phyloP scores from a whole-genome alignment of 2,797 vertebrate genomes.

The Acanthurus tractus region DNA sequence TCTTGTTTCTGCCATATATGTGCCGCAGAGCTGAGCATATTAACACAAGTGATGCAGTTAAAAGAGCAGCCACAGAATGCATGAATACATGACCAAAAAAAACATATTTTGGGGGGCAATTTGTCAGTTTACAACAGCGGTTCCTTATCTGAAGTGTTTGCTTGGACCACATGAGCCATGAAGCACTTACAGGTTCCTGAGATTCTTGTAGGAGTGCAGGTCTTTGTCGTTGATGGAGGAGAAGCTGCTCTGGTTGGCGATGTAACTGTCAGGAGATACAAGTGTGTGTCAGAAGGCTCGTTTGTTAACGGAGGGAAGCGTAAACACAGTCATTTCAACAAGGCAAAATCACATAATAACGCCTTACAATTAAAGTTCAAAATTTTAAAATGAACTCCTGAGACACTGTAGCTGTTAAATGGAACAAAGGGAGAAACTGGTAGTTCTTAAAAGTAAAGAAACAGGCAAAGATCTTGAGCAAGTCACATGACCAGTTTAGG shows the following conservation, averaged over 20 bases:
- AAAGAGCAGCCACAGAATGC: neutral
- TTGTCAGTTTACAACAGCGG: neutral
- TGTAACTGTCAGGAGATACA: constrained; percentile 89
- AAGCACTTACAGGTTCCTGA: constrained; percentile 95
- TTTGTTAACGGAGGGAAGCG: constrained; percentile 51
- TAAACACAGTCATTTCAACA: constrained; percentile 42
- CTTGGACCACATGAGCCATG: neutral
- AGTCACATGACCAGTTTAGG: constrained; percentile 41
- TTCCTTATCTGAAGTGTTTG: neutral
- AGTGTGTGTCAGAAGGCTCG: constrained; percentile 62
- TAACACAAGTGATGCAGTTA: neutral
- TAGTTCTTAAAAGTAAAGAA: constrained; percentile 16
- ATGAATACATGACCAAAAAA: neutral
- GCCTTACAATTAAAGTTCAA: constrained; percentile 33
- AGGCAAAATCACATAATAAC: constrained; percentile 44
- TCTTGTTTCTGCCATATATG: neutral
- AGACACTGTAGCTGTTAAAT: constrained; percentile 19
- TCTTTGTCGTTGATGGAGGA: constrained; percentile 95
- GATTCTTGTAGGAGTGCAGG: constrained; percentile 91
- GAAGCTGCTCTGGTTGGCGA: constrained; percentile 93
- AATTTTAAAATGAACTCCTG: constrained; percentile 24
- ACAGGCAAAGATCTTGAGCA: constrained; percentile 16
- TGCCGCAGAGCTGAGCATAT: neutral
- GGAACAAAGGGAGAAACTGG: neutral
- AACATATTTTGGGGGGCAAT: neutral